Evolutionary conservation across 1,140 invertebrate genomes (phyloP).

Genomic region (Brachionus manjavacas): DNA sequence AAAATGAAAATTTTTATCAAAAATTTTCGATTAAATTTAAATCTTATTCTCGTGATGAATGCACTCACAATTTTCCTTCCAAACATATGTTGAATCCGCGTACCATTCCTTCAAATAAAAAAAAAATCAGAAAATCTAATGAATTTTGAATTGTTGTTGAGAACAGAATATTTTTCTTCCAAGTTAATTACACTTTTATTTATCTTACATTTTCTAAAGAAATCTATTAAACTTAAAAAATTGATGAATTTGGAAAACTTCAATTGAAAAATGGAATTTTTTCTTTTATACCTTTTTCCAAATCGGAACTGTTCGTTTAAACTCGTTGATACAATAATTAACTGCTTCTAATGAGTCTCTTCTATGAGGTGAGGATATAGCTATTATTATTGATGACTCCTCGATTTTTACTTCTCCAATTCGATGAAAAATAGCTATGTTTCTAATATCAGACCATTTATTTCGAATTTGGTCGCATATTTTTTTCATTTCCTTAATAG

Average conservation of each 20-base stretch:
- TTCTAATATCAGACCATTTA: conserved; percentile 50
- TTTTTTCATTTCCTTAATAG: conserved; percentile 72
- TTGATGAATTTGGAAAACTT: too few species aligned
- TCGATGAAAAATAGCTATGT: conserved; percentile 54
- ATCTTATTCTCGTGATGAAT: conserved; percentile 5
- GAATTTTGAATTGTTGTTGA: too few species aligned
- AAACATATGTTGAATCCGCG: background rate
- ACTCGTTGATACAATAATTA: conserved; percentile 72
- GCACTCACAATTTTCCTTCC: conserved; percentile 41
- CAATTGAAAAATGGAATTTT: background rate
- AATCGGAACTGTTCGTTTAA: conserved; percentile 83
- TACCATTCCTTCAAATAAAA: conserved; percentile 21
- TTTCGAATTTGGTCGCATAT: conserved; percentile 65
- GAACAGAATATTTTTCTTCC: too few species aligned
- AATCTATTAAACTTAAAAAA: too few species aligned
- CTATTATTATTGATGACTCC: conserved; percentile 83
- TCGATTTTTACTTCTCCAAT: conserved; percentile 75
- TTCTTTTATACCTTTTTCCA: conserved; percentile 75
- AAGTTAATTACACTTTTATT: too few species aligned
- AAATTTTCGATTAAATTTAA: background rate
- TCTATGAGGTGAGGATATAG: conserved; percentile 78
- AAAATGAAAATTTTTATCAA: background rate
- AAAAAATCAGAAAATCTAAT: too few species aligned
- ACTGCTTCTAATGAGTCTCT: conserved; percentile 75
- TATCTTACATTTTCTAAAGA: too few species aligned